Evolutionary conservation across 2,888 invertebrate genomes (phyloP), one percentile per base, ranked within the genome.

Genomic region (Homarus gammarus): DNA sequence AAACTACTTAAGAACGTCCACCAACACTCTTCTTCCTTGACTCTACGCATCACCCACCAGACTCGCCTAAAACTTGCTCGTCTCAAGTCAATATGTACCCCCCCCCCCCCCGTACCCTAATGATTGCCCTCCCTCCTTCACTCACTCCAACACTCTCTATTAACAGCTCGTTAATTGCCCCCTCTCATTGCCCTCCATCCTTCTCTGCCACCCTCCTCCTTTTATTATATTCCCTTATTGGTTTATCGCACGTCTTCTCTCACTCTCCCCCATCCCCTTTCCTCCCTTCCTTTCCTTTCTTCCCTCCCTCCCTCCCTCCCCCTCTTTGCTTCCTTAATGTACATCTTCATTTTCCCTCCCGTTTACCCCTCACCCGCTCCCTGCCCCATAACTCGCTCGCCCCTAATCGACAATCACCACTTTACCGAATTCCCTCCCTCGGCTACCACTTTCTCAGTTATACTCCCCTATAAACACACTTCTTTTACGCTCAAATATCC

Each of bases 81-180:
- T n/a, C n/a, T n/a, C n/a, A n/a, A n/a, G n/a, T n/a, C n/a, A n/a
- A n/a, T n/a, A n/a, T n/a, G n/a, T 44, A 44, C 5, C 44, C 44
- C 44, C 5, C 44, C 6, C 44, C 5, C 44, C 44, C 44, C 5
- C 44, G 6, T 12, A 44, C 83, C 51, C 51, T 61, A 79, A 79
- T 79, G 36, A 61, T 61, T 61, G 38, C 36, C 79, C 61, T 61
- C 51, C 40, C 75, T 44, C 44, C 44, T 12, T 44, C 44, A 8
- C 44, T 44, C 44, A 8, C 44, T 44, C 51, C 40, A 79, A 79
- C 79, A 79, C 33, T 38, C 79, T 64, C 79, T 38, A 79, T 79
- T 79, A 79, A 79, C 79, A 61, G 61, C 33, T 49, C 79, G 38
- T 79, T 61, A 79, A 79, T 61, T 79, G 56, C 27, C 40, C 44